These are phyloP conservation scores for Bufotes viridis DNA, from an alignment of 2,797 vertebrate genomes.

Conservation along the genomic window DNA sequence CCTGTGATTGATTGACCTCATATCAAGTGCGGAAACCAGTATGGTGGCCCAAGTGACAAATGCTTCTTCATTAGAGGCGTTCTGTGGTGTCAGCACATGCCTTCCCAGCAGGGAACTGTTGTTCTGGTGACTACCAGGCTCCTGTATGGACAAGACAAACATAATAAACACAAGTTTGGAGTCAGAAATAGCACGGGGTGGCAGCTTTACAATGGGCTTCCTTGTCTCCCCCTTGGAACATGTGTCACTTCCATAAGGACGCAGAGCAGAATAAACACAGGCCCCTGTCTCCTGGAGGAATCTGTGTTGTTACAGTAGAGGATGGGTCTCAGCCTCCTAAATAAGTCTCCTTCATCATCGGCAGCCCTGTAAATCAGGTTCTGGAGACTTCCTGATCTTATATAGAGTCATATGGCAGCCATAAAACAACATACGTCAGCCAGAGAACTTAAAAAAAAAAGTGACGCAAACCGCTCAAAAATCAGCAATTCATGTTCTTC, in stretches of 20 bases:
- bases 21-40: constrained; percentile 29
- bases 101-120: constrained; percentile 54
- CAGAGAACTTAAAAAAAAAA: background rate
- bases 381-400: background rate
- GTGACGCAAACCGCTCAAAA: background rate
- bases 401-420: background rate
- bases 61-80: constrained; percentile 58
- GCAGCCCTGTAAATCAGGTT: background rate
- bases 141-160: constrained; percentile 55
- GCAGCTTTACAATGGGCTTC: constrained; percentile 3
- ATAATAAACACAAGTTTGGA: constrained; percentile 19
- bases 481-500: background rate
- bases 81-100: constrained; percentile 61
- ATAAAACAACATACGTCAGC: background rate
- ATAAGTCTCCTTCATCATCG: background rate
- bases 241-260: constrained; percentile 27
- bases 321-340: background rate
- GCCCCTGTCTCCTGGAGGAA: background rate
- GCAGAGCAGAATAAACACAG: constrained; percentile 40
- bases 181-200: constrained; percentile 39
- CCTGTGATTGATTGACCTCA: constrained; percentile 2
- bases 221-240: constrained; percentile 40
- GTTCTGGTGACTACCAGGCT: constrained; percentile 49
- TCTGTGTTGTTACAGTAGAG: constrained; percentile 24
- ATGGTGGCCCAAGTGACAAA: constrained; percentile 61